Evolutionary conservation across 2,797 vertebrate species (phyloP), one percentile per base, ranked within the genome.

Genomic region (Microctenopoma lineatum): DNA sequence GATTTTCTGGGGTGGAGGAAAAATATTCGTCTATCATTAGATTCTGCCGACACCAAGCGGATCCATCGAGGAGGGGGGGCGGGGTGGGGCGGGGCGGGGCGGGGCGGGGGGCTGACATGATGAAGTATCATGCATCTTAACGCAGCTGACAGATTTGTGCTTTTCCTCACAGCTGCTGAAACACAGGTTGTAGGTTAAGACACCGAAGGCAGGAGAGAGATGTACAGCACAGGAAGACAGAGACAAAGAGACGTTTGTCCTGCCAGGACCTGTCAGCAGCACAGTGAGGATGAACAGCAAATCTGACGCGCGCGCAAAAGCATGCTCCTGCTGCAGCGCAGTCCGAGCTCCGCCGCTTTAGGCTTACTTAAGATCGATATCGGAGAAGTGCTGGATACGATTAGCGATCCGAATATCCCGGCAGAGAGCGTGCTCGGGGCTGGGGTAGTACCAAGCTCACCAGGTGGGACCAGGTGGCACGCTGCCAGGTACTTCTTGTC

Each of bases 401-500:
- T 95, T 83, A 95, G 93, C 86, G 94, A 95, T 94, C 93, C 94
- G 45, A 95, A 95, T 89, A 95, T 94, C 89, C 94, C 94, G 56
- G 93, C 90, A 84, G 93, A 93, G 84, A 94, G 87, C 73, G 91
- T 88, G 93, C 92, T 93, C 83, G 91, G 94, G 82, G 90, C 90
- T 48, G 94, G 92, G 82, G 90, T 92, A 83, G 90, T 87, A 80
- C 92, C 90, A 88, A 92, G 88, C 95, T 96, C 90, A 99, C 97
- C 97, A 15, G 96, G 96, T 21, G 97, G 96, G 59, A 97, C 97
- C 9, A 99, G 90, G 51, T 97, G 97, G 86, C 92, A 97, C 82
- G 97, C 97, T 0, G 96, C 96, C 83, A 99, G 92, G 87, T 99
- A 99, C 89, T 99, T 99, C 94, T 99, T 99, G 85, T 99, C 98